A percentile compares a stretch with the other conserved stretches of the same genome.
These are phyloP conservation scores for Siderastrea radians DNA, from an alignment of 92 coral and sea anemone species.

Conservation along the genomic window DNA sequence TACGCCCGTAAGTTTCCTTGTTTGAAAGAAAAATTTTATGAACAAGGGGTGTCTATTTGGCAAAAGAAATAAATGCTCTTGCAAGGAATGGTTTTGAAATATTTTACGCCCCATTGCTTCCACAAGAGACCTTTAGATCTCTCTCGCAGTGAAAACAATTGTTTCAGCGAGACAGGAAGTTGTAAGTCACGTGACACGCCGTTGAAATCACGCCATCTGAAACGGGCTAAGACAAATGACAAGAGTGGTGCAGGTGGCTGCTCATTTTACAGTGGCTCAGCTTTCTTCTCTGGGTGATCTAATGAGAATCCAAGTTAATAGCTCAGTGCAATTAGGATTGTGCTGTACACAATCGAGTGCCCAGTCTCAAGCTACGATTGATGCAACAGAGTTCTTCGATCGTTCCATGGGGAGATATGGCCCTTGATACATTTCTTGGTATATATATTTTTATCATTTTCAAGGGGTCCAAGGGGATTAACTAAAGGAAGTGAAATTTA, in stretches of 20 bases:
- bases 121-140: not conserved
- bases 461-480: no score
- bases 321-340: no score
- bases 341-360: no score
- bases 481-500: no score
- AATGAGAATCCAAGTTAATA: not conserved
- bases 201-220: conserved; percentile 18
- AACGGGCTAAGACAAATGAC: not conserved
- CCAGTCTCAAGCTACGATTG: no score
- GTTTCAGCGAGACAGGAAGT: conserved; percentile 56
- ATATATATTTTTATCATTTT: not conserved
- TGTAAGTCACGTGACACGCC: conserved; percentile 23
- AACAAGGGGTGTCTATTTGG: not conserved
- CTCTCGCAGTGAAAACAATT: not conserved
- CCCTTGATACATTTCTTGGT: no score
- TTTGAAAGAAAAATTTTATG: not conserved
- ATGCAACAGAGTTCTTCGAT: no score
- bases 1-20: not conserved
- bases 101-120: conserved; percentile 16
- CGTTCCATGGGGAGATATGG: no score
- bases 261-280: not conserved
- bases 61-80: not conserved
- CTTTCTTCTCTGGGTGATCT: not conserved
- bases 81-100: not conserved
- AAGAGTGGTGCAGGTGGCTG: not conserved